Evolutionary conservation across 64 coral and sea anemone genomes (phyloP).

Genomic region (Dendronephthya gigantea): DNA sequence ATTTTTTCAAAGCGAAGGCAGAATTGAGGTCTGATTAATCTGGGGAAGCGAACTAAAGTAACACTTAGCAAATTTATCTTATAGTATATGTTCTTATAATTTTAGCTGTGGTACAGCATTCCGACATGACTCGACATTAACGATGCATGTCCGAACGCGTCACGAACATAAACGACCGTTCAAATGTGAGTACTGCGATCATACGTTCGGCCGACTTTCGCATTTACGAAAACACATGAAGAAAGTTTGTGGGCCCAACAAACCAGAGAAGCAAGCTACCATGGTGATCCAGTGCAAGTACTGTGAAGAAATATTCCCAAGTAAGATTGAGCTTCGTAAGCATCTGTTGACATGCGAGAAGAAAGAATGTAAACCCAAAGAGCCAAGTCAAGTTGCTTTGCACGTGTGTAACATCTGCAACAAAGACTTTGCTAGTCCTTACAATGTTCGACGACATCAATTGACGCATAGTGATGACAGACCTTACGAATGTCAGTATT

Average conservation of each 20-base stretch:
- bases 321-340: conserved; percentile 82
- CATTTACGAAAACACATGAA: conserved; percentile 90
- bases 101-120: conserved; percentile 78
- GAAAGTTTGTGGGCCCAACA: conserved; percentile 89
- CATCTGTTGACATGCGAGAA: conserved; percentile 81
- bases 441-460: conserved; percentile 83
- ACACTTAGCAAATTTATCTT: too few relatives aligned
- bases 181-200: conserved; percentile 88
- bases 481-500: conserved; percentile 85
- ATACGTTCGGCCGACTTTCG: conserved; percentile 76
- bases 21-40: too few relatives aligned
- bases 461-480: conserved; percentile 95
- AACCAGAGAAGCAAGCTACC: conserved; percentile 69
- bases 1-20: background rate
- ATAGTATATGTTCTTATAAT: background rate
- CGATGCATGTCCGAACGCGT: conserved; percentile 89
- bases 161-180: conserved; percentile 93
- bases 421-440: conserved; percentile 97
- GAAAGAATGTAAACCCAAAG: conserved; percentile 85
- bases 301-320: conserved; percentile 87
- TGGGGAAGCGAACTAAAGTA: too few relatives aligned
- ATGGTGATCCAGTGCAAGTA: conserved; percentile 76
- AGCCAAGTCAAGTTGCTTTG: conserved; percentile 60
- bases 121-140: conserved; percentile 98
- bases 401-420: conserved; percentile 88